phyloP scores from a whole-genome alignment of 2,113 vertebrate species.

The Dryoscopus gambensis region DNA sequence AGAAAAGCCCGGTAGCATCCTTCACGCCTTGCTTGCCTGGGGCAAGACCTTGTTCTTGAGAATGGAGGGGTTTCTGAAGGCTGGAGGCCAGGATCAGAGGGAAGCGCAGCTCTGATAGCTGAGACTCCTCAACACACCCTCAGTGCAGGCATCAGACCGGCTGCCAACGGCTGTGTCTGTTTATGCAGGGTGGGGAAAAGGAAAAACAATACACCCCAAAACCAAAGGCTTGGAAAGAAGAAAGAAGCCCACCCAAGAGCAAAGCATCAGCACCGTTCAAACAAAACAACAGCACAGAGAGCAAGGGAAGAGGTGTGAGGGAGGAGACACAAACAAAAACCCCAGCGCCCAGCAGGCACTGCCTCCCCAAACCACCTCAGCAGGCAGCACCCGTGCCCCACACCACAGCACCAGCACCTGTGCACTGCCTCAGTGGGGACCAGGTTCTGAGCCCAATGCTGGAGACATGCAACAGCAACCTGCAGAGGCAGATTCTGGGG shows the following conservation, averaged over 20 bases:
- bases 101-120: not conserved
- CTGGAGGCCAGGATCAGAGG: not conserved
- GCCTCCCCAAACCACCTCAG: not conserved
- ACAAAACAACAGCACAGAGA: conserved; percentile 26
- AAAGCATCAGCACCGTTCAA: conserved; percentile 22
- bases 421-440: not conserved
- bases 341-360: not conserved
- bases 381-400: not conserved
- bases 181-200: conserved; percentile 7
- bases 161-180: conserved; percentile 13
- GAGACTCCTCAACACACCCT: not conserved
- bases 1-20: not conserved
- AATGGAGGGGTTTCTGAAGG: not conserved
- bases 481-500: not conserved
- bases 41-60: not conserved
- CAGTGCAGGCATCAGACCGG: not conserved
- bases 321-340: not conserved
- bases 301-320: not conserved
- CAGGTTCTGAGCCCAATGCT: not conserved
- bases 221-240: conserved; percentile 39
- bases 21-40: fast-evolving
- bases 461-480: not conserved
- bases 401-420: not conserved
- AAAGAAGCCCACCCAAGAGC: conserved; percentile 55
- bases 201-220: conserved; percentile 51